Evolutionary conservation across 2,888 invertebrate species (phyloP).

Genomic region (Mythimna albipuncta): DNA sequence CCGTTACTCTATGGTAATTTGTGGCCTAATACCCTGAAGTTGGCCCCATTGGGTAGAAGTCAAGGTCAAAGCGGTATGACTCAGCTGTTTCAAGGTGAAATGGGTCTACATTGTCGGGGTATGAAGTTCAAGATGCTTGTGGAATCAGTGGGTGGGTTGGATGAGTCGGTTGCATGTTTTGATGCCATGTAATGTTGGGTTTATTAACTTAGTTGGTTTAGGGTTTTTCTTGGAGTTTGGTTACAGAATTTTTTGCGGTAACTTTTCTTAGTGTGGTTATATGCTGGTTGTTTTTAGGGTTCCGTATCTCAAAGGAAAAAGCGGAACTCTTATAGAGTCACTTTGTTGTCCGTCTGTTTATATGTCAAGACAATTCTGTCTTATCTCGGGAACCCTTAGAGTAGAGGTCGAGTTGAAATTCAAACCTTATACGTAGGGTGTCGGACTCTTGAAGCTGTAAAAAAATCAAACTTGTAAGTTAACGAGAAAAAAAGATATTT

Average conservation of each 20-base stretch:
- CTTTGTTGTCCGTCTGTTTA: too few relatives aligned
- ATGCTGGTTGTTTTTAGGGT: too few relatives aligned
- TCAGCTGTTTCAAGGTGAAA: constrained; percentile 41
- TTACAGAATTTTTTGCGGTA: neutral
- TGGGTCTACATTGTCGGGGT: neutral
- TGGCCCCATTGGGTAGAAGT: constrained; percentile 1
- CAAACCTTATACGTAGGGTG: too few relatives aligned
- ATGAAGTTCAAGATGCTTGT: constrained; percentile 41
- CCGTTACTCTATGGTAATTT: neutral
- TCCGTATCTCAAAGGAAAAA: too few relatives aligned
- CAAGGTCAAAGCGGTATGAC: constrained; percentile 34
- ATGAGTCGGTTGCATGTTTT: constrained; percentile 23
- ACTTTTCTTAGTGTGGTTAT: too few relatives aligned
- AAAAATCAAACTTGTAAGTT: too few relatives aligned
- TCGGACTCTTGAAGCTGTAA: too few relatives aligned
- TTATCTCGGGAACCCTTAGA: too few relatives aligned
- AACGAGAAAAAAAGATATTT: too few relatives aligned
- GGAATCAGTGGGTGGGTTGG: neutral
- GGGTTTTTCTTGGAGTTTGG: neutral
- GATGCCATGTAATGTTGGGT: neutral
- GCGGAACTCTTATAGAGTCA: too few relatives aligned
- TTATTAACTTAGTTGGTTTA: neutral
- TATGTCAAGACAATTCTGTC: too few relatives aligned
- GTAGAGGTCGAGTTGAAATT: too few relatives aligned
- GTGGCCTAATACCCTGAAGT: neutral